phyloP scores from a whole-genome alignment of 2,797 vertebrate genomes.

The Sebastes reedi region DNA sequence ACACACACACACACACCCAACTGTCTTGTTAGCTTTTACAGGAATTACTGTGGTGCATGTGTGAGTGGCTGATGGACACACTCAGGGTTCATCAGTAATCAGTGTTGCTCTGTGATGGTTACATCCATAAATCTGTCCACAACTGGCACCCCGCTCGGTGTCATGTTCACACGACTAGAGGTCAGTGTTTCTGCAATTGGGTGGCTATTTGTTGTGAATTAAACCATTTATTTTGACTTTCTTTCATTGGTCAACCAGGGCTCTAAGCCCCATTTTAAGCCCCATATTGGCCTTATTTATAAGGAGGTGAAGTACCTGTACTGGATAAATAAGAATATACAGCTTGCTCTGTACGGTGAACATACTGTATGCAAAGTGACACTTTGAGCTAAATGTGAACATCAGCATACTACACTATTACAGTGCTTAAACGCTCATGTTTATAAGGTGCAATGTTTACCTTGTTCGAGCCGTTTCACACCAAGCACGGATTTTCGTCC shows the following conservation, averaged over 20 bases:
- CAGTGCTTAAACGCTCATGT: background rate
- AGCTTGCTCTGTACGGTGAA: background rate
- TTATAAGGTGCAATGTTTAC: background rate
- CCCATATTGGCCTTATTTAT: too few species aligned
- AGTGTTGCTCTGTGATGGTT: slow-evolving; percentile 1
- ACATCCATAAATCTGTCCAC: slow-evolving; percentile 2
- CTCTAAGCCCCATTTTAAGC: background rate
- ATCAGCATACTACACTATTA: background rate
- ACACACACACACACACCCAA: background rate
- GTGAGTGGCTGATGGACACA: slow-evolving; percentile 6
- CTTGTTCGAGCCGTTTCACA: background rate
- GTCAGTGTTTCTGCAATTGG: slow-evolving; percentile 1
- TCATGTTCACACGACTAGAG: background rate
- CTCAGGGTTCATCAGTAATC: slow-evolving; percentile 2
- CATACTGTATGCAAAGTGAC: background rate
- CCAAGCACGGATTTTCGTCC: too few species aligned
- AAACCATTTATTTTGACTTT: background rate
- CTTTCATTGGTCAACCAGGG: background rate
- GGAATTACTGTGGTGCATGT: slow-evolving; percentile 11
- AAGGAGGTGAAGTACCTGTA: background rate
- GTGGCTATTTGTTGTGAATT: slow-evolving; percentile 8
- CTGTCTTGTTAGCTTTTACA: slow-evolving; percentile 29
- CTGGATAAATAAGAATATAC: background rate
- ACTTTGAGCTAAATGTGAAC: background rate
- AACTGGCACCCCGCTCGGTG: background rate